Evolutionary conservation across 2,888 invertebrate species (phyloP).

Genomic region (Cecidostiba fungosa): DNA sequence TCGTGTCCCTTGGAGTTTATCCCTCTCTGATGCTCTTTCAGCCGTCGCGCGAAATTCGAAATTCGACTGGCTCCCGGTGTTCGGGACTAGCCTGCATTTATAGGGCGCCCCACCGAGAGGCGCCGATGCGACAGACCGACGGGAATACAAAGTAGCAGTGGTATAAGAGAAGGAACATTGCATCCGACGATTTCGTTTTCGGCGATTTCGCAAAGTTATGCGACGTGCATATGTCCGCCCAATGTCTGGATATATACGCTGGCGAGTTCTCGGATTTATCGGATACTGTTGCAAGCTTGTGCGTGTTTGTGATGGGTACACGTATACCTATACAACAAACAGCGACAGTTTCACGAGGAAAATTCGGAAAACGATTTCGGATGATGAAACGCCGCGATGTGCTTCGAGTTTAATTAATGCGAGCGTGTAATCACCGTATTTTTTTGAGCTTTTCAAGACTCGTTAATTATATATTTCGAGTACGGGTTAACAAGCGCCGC

Average conservation of each 20-base stretch:
- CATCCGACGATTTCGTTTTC: conserved; percentile 51
- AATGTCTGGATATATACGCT: neutral
- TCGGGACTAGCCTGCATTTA: conserved; percentile 21
- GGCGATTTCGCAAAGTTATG: conserved; percentile 30
- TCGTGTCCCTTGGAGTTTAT: neutral
- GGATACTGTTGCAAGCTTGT: neutral
- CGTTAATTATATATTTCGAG: too few species aligned
- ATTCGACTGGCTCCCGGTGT: conserved; percentile 32
- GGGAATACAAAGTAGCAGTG: conserved; percentile 28
- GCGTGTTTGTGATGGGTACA: neutral
- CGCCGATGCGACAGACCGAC: neutral
- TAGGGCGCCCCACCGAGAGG: neutral
- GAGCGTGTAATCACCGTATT: too few species aligned
- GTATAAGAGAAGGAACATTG: neutral
- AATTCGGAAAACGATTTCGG: too few species aligned
- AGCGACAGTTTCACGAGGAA: too few species aligned
- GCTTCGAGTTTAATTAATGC: neutral
- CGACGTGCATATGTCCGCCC: neutral
- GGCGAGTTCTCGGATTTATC: neutral
- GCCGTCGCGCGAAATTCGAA: neutral
- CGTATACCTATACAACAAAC: neutral
- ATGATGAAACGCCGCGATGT: neutral
- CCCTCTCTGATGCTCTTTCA: neutral
- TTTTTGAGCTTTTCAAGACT: too few species aligned
- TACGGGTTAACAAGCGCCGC: too few species aligned